Conservation (phyloP, 2,113 vertebrate genomes). For the Hyla sarda region DNA sequence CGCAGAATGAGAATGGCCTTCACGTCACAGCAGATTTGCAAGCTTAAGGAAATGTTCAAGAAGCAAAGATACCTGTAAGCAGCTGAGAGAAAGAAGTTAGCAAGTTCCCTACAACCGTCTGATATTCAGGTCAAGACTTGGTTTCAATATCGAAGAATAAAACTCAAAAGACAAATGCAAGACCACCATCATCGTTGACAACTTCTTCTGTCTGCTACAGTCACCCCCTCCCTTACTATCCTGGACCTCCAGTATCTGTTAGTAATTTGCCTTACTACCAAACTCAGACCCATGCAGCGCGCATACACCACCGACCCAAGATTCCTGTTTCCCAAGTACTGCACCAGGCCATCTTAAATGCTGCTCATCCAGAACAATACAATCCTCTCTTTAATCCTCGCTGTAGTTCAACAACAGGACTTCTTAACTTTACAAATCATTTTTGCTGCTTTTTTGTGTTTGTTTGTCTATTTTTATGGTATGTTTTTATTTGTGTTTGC, state of each 20-base stretch:
- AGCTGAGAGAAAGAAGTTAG: slow-evolving; percentile 74
- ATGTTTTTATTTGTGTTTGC: no score
- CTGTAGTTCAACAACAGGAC: background rate
- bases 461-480: no score
- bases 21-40: slow-evolving; percentile 76
- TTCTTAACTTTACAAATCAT: background rate
- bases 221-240: background rate
- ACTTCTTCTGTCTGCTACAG: slow-evolving; percentile 32
- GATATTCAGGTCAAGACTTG: slow-evolving; percentile 87
- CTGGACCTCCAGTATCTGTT: background rate
- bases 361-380: slow-evolving; percentile 53
- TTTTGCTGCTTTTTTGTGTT: background rate
- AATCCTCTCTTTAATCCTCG: slow-evolving; percentile 1
- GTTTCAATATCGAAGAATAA: slow-evolving; percentile 92
- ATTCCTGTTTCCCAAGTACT: slow-evolving; percentile 55
- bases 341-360: slow-evolving; percentile 40
- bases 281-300: slow-evolving; percentile 38
- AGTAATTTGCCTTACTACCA: background rate
- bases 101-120: slow-evolving; percentile 74
- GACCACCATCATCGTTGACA: slow-evolving; percentile 65
- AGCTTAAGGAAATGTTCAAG: slow-evolving; percentile 80
- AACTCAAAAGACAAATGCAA: slow-evolving; percentile 82
- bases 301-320: slow-evolving; percentile 1
- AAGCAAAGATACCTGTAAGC: slow-evolving; percentile 79
- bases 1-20: slow-evolving; percentile 79